phyloP scores from a whole-genome alignment of 1,140 invertebrate species.

The Eriocheir sinensis region DNA sequence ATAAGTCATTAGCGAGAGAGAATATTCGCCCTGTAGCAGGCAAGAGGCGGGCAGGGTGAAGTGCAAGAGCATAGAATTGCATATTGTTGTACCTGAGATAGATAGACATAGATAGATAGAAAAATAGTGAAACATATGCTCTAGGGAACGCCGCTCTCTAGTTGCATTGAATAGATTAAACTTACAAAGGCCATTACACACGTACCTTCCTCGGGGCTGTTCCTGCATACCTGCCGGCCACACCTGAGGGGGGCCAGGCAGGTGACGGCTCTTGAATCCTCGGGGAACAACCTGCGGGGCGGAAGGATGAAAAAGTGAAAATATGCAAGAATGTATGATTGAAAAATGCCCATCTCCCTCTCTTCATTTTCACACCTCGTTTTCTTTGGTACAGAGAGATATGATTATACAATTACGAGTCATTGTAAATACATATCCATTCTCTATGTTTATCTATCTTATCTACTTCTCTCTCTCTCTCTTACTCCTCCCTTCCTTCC shows the following conservation, averaged over 20 bases:
- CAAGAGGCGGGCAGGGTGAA: no score
- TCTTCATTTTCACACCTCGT: no score
- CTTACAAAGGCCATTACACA: background rate
- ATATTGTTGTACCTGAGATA: no score
- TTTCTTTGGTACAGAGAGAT: no score
- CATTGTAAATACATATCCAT: background rate
- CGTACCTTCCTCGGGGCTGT: background rate
- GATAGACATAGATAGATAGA: slow-evolving; percentile 38
- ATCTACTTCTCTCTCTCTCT: slow-evolving; percentile 34
- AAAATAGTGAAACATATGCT: background rate
- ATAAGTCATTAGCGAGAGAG: no score
- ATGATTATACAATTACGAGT: no score
- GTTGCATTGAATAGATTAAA: background rate
- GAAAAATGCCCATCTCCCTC: no score
- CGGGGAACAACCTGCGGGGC: background rate
- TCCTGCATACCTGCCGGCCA: background rate
- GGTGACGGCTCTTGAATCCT: background rate
- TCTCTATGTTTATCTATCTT: background rate
- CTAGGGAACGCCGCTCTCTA: background rate
- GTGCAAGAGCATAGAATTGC: no score
- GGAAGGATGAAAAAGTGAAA: no score
- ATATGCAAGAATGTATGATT: no score
- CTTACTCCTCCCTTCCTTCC: background rate
- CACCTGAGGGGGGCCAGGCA: background rate
- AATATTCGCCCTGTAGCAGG: no score